Evolutionary conservation across 2,797 vertebrate genomes (phyloP), one percentile per base, ranked within the genome.

Genomic region (Cygnus olor): DNA sequence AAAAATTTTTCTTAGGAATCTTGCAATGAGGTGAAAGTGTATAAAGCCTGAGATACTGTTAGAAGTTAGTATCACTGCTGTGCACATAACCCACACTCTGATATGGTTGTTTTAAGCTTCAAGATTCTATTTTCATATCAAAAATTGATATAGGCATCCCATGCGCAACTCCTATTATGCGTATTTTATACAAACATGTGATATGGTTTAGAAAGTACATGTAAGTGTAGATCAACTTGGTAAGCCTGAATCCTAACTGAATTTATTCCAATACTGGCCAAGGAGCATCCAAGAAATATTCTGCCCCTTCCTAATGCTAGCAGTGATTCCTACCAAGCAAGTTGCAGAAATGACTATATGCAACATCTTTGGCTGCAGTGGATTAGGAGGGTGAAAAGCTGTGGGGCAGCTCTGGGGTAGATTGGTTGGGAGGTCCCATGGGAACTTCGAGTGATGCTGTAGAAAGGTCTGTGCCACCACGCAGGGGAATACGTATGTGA

Each of bases 351-450:
- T 25, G 15, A 3, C 16, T 68, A 2, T 17, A 8, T 22, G 12
- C 18, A 85, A 36, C n/a, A 47, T 53, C 10, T 32, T 32, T 40
- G 63, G 45, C 51, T 54, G 12, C 5, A 27, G 30, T 61, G 36
- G 32, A 60, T 83, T 21, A 34, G 45, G 25, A 82, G 17, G 13
- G 27, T 9, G 34, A 60, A 21, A 32, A 14, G 30, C 27, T 85
- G 69, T 57, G 61, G 27, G 25, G 22, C 19, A 74, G 21, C 6
- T 73, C n/a, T 60, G 42, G 20, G 16, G 3, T 44, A 42, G 9
- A 58, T 8, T 0, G 0, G 7, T 45, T 61, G 42, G 54, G 63
- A 44, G 13, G 24, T 15, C 17, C 32, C 40, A 65, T 1, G 1
- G 15, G 42, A 94, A 19, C n/a, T 53, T 36, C 11, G 15, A 60